Base-by-base conservation (phyloP, 2,797 vertebrate genomes). In the Taenioides sp. region DNA sequence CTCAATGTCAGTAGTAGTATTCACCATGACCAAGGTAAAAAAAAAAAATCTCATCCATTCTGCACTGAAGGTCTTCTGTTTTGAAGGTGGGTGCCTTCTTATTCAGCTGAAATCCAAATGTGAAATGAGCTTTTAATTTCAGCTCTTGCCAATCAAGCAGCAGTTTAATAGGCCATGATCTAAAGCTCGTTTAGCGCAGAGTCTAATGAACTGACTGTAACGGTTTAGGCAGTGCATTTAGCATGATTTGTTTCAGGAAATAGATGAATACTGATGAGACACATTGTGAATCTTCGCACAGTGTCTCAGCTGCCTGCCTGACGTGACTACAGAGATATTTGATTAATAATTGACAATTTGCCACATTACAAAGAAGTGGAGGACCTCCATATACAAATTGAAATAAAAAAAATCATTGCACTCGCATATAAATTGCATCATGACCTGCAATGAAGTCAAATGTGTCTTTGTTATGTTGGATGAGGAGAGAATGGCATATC, bases 191-290 rank as follows among this genome's bases (percentile, higher is more conserved):
- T 77, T 52, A 17, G 25, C 1, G 34, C 75, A 62, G 77, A 68
- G 79, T 67, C 80, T 80, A 85, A 90, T 89, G 81, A 88, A 74
- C 67, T 88, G 85, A 78, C 69, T 74, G 84, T 74, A 77, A 81
- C 77, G 83, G 82, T 87, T 80, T 76, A 79, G 49, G 74, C 72
- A 66, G 66, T 20, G 72, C 78, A 80, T 83, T 86, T 74, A 71
- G 76, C 80, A 79, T 84, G 76, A 84, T 80, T 77, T 74, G 71
- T 78, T 81, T 80, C 78, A 69, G 59, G 63, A 85, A 81, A 80
- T 77, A 62, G 69, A 81, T 84, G 76, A 84, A 88, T 84, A 79
- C 79, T 79, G 80, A 85, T 87, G 75, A 18, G 64, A 74, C 69
- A 75, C 65, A 58, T 78, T 77, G 80, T 67, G 34, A 80, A 75